Evolutionary conservation across 1,140 invertebrate species (phyloP).

Genomic region (Tenebrio molitor): DNA sequence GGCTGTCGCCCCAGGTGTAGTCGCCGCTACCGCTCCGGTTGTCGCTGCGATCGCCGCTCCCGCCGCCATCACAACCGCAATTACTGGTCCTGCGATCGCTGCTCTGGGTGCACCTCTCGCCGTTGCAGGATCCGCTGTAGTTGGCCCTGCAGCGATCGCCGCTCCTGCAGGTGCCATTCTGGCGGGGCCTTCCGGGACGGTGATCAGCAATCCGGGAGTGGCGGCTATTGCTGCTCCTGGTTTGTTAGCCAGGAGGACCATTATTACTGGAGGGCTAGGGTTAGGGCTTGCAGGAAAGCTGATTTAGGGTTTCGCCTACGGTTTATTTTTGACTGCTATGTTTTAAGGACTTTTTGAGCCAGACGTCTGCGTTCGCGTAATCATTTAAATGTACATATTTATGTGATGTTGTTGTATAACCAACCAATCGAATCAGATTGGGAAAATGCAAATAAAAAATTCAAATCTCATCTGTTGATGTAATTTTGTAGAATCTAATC

Average conservation of each 20-base stretch:
- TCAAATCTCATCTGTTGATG: not conserved
- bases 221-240: not conserved
- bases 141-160: constrained; percentile 2
- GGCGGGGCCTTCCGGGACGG: constrained; percentile 51
- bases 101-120: constrained; percentile 33
- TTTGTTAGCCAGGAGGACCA: not conserved
- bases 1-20: constrained; percentile 46
- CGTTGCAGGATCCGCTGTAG: constrained; percentile 23
- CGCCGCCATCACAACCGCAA: constrained; percentile 13
- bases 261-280: constrained; percentile 6
- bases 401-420: not conserved
- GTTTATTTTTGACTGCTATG: not conserved
- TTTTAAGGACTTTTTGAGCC: constrained; percentile 5
- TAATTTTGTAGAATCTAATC: no score
- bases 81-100: not conserved
- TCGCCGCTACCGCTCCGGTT: constrained; percentile 41
- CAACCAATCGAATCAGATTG: not conserved
- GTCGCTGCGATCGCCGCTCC: constrained; percentile 7
- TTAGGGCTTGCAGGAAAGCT: constrained; percentile 7
- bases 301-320: not conserved
- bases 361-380: not conserved
- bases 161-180: constrained; percentile 41
- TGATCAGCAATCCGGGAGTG: constrained; percentile 15
- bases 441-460: constrained; percentile 9
- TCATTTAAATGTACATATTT: constrained; percentile 8